These are phyloP conservation scores for Leptatherina wallacei DNA, from an alignment of 2,797 vertebrate genomes.

Conservation along the genomic window DNA sequence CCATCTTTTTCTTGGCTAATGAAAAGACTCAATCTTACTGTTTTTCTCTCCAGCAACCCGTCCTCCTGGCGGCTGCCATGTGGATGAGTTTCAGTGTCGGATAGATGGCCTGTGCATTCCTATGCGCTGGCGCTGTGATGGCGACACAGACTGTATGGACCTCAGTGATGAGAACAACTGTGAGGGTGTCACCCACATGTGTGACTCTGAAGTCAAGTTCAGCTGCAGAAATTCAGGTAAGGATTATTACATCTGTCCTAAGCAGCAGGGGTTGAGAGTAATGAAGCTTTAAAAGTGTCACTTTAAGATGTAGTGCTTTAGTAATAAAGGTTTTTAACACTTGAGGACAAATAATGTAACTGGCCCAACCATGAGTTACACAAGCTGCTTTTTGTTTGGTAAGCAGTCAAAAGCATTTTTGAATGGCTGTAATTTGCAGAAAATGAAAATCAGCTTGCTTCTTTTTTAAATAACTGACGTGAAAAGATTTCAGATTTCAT, in stretches of 20 bases:
- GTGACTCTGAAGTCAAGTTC: constrained; percentile 93
- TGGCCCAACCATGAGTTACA: background rate
- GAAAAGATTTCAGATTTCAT: background rate
- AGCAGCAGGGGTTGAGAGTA: background rate
- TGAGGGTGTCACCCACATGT: constrained; percentile 92
- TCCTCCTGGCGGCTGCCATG: constrained; percentile 94
- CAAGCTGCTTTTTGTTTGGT: constrained; percentile 4
- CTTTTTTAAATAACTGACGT: background rate
- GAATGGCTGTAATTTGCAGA: background rate
- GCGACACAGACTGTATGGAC: constrained; percentile 97
- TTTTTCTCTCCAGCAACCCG: constrained; percentile 86
- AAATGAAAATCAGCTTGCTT: background rate
- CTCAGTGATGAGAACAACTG: constrained; percentile 96
- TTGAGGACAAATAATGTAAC: background rate
- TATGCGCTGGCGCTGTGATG: constrained; percentile 95
- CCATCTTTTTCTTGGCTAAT: constrained; percentile 14
- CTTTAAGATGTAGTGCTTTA: background rate
- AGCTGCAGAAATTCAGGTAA: constrained; percentile 95
- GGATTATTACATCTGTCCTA: constrained; percentile 18
- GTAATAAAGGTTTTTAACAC: background rate
- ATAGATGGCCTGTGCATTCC: constrained; percentile 95
- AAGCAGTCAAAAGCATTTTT: background rate
- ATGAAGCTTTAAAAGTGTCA: background rate
- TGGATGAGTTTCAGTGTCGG: constrained; percentile 95
- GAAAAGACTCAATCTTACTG: constrained; percentile 5